These are phyloP conservation scores for Podarcis cretensis DNA, from an alignment of 2,113 vertebrate genomes.

Conservation along the genomic window DNA sequence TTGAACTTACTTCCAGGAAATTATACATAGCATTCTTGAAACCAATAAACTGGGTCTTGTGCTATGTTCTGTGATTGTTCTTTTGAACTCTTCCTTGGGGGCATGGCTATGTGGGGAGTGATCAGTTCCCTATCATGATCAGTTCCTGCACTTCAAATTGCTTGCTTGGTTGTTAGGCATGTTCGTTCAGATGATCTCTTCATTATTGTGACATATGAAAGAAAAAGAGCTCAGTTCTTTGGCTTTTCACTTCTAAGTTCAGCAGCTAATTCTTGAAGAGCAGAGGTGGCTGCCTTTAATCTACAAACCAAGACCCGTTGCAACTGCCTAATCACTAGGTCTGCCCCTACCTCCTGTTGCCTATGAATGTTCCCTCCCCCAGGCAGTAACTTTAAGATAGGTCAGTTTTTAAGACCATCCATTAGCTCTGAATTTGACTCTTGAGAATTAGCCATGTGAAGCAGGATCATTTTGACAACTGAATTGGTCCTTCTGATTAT, in stretches of 20 bases:
- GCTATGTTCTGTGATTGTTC: no score
- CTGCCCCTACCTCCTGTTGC: neutral
- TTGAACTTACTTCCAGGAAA: no score
- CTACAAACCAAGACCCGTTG: neutral
- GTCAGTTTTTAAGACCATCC: neutral
- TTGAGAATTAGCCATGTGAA: neutral
- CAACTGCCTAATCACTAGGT: neutral
- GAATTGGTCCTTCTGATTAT: neutral
- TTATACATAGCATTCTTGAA: no score
- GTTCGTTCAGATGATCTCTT: neutral
- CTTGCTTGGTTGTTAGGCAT: neutral
- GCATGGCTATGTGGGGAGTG: no score
- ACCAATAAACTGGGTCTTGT: no score
- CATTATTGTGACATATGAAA: neutral
- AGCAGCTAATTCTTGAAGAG: neutral
- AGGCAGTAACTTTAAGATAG: neutral
- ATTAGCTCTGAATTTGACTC: neutral
- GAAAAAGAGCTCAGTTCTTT: neutral
- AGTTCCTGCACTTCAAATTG: neutral
- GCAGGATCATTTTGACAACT: neutral
- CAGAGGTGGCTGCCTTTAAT: neutral
- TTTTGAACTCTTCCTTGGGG: no score
- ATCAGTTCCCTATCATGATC: no score
- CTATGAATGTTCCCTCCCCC: neutral
- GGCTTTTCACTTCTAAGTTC: neutral